Percentiles rank a stretch among this genome's conserved stretches.
Evolutionary conservation across 2,797 vertebrate species (phyloP).

Genomic region (Holocentrus rufus): DNA sequence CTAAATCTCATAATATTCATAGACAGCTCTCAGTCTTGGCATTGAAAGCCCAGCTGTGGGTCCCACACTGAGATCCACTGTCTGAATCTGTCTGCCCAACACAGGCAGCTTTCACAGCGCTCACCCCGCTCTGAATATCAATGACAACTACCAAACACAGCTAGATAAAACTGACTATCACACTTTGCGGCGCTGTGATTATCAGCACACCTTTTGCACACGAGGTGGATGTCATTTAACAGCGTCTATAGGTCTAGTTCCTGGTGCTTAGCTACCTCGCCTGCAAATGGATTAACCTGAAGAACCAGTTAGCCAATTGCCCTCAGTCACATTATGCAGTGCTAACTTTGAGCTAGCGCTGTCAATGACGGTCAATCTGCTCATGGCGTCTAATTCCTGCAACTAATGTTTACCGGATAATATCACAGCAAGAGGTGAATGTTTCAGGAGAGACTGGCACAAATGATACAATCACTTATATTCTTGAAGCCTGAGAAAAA

Average conservation of each 20-base stretch:
- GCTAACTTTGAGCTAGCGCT: slow-evolving; percentile 30
- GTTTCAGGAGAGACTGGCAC: accelerated
- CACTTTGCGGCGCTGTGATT: slow-evolving; percentile 5
- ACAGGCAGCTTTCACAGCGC: slow-evolving; percentile 71
- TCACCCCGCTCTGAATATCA: slow-evolving; percentile 69
- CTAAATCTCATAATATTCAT: slow-evolving; percentile 32
- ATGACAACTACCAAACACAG: slow-evolving; percentile 51
- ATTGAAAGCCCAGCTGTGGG: slow-evolving; percentile 68
- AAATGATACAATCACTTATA: accelerated
- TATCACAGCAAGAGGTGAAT: neutral
- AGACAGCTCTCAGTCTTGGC: slow-evolving; percentile 20
- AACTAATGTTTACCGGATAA: slow-evolving; percentile 35
- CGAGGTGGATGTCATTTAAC: too few species aligned
- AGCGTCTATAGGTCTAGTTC: neutral
- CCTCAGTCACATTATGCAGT: slow-evolving; percentile 16
- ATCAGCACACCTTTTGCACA: slow-evolving; percentile 1
- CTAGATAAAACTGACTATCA: slow-evolving; percentile 12
- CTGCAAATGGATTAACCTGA: slow-evolving; percentile 62
- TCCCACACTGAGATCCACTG: slow-evolving; percentile 73
- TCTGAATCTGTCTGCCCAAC: slow-evolving; percentile 38
- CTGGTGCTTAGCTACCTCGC: slow-evolving; percentile 12
- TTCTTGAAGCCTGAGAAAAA: accelerated
- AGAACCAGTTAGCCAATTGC: slow-evolving; percentile 64
- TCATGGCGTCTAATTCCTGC: slow-evolving; percentile 63
- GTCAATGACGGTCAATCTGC: slow-evolving; percentile 33